Evolutionary conservation across 2,888 invertebrate species (phyloP).

Genomic region (Venustoraphidia nigricollis): DNA sequence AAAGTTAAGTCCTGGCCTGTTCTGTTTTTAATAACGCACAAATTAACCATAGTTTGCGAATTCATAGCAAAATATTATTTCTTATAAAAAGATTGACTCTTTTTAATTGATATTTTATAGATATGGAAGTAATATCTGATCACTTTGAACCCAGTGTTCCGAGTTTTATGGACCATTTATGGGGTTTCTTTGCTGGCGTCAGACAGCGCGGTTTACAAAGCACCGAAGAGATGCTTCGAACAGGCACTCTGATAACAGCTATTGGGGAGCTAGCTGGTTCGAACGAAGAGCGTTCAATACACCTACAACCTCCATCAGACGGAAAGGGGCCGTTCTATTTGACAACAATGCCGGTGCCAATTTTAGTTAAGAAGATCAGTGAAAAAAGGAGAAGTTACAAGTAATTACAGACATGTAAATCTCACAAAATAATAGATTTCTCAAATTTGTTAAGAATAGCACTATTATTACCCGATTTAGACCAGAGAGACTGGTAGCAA

Average conservation of each 20-base stretch:
- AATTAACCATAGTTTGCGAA: neutral
- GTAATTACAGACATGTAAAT: constrained; percentile 24
- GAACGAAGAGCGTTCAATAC: constrained; percentile 41
- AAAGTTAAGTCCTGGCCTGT: neutral
- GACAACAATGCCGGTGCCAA: constrained; percentile 62
- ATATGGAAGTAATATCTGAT: constrained; percentile 71
- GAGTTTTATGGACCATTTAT: constrained; percentile 62
- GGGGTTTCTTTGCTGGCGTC: constrained; percentile 75
- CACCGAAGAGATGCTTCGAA: constrained; percentile 72
- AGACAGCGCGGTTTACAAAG: constrained; percentile 72
- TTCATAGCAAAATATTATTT: neutral
- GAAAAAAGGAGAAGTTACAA: constrained; percentile 52
- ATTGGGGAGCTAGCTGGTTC: constrained; percentile 60
- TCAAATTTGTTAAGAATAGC: no score
- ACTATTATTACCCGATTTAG: no score
- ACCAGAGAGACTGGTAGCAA: no score
- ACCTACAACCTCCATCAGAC: constrained; percentile 56
- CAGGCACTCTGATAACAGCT: constrained; percentile 62
- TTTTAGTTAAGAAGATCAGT: constrained; percentile 56
- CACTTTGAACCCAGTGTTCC: constrained; percentile 65
- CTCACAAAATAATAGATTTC: no score
- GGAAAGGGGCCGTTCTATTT: constrained; percentile 55
- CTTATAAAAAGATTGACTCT: no score
- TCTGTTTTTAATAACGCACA: constrained; percentile 3
- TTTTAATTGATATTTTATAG: constrained; percentile 25